Percentiles rank a stretch among this genome's conserved stretches.
Conservation (phyloP, 2,113 vertebrate species). For the Micronycteris hirsuta region DNA sequence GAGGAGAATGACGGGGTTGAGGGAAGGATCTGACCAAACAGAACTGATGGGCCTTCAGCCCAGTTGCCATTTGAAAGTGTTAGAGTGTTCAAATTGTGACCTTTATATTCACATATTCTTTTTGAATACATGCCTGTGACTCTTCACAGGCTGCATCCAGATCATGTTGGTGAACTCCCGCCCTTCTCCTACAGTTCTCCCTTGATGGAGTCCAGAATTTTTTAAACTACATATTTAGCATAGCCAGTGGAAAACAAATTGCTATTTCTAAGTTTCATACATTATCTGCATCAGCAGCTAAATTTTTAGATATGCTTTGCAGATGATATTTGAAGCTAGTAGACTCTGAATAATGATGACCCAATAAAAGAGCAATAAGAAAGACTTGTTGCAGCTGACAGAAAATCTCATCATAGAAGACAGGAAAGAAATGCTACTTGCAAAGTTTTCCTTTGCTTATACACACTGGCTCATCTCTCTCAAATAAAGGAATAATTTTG, state of each 20-base stretch:
- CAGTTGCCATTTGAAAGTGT: background rate
- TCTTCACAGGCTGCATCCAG: background rate
- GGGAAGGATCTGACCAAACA: background rate
- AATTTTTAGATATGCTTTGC: slow-evolving; percentile 48
- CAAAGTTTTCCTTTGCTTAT: slow-evolving; percentile 49
- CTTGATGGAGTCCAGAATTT: background rate
- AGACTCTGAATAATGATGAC: slow-evolving; percentile 65
- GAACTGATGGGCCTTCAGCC: background rate
- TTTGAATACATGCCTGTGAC: background rate
- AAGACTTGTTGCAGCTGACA: slow-evolving; percentile 59
- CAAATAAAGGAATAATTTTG: slow-evolving; percentile 69
- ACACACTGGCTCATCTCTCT: slow-evolving; percentile 31
- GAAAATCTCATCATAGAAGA: slow-evolving; percentile 48
- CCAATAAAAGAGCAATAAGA: slow-evolving; percentile 59
- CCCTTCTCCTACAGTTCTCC: background rate
- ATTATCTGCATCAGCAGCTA: slow-evolving; percentile 44
- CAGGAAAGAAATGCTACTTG: slow-evolving; percentile 49
- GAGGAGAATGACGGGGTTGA: background rate
- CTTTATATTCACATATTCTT: background rate
- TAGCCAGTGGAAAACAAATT: slow-evolving; percentile 26
- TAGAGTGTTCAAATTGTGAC: background rate
- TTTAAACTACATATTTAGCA: slow-evolving; percentile 35
- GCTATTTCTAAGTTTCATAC: background rate
- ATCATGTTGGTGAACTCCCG: background rate
- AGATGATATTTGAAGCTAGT: slow-evolving; percentile 50